Base-by-base conservation (phyloP, 2,797 vertebrate species). In the Enteromius radiatus region DNA sequence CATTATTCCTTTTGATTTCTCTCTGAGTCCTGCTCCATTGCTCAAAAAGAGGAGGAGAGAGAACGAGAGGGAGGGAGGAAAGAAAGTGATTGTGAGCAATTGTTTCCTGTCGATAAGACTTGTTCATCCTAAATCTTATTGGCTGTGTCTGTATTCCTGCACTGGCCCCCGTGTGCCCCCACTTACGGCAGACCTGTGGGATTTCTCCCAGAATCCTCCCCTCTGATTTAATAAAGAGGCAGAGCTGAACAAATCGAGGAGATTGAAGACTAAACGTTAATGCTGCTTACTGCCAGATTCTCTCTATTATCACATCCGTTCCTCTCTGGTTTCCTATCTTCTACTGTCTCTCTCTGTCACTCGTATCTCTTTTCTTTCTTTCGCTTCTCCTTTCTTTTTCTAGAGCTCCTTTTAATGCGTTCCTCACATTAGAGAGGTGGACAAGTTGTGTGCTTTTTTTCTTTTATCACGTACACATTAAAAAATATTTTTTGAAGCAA, bases 191-290 rank as follows among this genome's bases (percentile, higher is more conserved):
- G 84, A 89, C 91, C 92, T 91, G 89, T 91, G 82, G 91, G 91
- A 92, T 92, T 88, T 86, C 87, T 31, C 45, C 82, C 88, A 84
- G 88, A 89, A 88, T 88, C 90, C 91, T 91, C 70, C 52, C 45
- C 33, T 77, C 54, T 93, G 90, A 93, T 93, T 91, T 92, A 92
- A 92, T 93, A 93, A 93, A 92, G 89, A 90, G 90, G 90, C 89
- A 88, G 88, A 90, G 91, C 91, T 93, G 91, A 93, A 93, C 91
- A 92, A 89, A 88, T 85, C 82, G 69, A 87, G 81, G 89, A 91
- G 88, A 94, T 92, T 92, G 90, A 77, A 61, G 70, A 82, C 87
- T 86, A 88, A 88, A 89, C 63, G 36, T 85, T 86, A 87, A 89
- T 79, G 79, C 36, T 87, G 79, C 68, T 85, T 89, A 90, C 88